Base-by-base conservation (phyloP, 2,113 vertebrate genomes). In the Nanorana parkeri region DNA sequence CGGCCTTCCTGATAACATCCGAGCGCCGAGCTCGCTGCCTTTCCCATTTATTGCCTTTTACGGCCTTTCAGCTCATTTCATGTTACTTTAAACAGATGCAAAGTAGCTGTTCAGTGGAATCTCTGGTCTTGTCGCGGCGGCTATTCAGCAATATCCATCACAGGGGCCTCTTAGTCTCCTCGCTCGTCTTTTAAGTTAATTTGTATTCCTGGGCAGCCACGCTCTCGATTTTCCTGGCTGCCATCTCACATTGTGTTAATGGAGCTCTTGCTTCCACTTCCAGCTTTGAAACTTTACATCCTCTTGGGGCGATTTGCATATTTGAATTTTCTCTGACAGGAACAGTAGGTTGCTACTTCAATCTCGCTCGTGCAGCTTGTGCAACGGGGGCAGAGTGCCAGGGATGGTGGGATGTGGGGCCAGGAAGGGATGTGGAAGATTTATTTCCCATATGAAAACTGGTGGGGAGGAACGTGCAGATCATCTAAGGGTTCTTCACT, bases 21-120 rank as follows among this genome's bases (percentile, higher is more conserved):
- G n/a, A 28, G 17, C 26, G 23, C 41, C 20, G 29, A 65, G 63
- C 29, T 47, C 17, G 36, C 65, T 20, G 11, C 51, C 15, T 6
- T 10, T 47, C 47, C 26, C 69, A 55, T 55, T 72, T 20, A 28
- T 13, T 32, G 69, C 69, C 69, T 54, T 24, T 56, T 55, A 26
- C 52, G 19, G 17, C 23, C 52, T 54, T 28, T 72, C 51, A 5
- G 32, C 32, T 36, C 32, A 17, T 21, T 55, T 47, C 32, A 29
- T 36, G 36, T 52, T 51, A 41, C 24, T 69, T 52, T 52, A 8
- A 72, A 72, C 47, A 72, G 51, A 72, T 72, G 68, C 19, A n/a
- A 29, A 72, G 24, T 20, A 72, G 36, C 67, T 68, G 28, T 20
- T 10, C 47, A 55, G 69, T 17, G 21, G 3, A 13, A 28, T 54